Evolutionary conservation across 37 sponge, comb jelly and placozoan genomes (phyloP).

Genomic region (Oopsacas minuta): DNA sequence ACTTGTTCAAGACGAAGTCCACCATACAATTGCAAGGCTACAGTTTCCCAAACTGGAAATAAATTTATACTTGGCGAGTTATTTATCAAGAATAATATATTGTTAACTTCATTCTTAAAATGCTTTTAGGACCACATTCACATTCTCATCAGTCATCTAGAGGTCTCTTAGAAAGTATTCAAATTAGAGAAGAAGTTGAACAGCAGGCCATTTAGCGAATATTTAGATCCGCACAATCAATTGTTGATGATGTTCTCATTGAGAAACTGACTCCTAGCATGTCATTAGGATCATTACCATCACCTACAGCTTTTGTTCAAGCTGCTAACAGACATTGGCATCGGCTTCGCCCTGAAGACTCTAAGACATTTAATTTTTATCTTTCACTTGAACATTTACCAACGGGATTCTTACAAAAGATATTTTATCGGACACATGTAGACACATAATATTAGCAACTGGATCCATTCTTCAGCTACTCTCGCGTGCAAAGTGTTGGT

Average conservation of each 20-base stretch:
- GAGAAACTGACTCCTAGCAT: background rate
- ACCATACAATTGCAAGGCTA: background rate
- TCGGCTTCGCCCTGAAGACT: background rate
- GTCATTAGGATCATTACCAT: background rate
- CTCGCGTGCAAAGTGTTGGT: background rate
- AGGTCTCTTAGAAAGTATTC: background rate
- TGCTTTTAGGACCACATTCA: background rate
- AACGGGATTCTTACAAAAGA: background rate
- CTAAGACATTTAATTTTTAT: background rate
- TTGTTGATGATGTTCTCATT: background rate
- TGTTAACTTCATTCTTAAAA: background rate
- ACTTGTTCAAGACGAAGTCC: background rate
- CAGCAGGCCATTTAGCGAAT: background rate
- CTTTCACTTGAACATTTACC: background rate
- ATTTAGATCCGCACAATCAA: background rate
- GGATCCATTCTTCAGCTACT: background rate
- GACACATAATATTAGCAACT: constrained; percentile 3
- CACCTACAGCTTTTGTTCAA: background rate
- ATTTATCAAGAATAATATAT: background rate
- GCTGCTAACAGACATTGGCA: background rate
- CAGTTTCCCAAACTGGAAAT: background rate
- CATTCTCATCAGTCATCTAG: background rate
- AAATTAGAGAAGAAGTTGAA: background rate
- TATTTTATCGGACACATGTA: background rate
- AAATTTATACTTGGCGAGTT: background rate